These are phyloP conservation scores for Drosophila tropicalis DNA, from an alignment of 1,140 invertebrate species.

Conservation along the genomic window DNA sequence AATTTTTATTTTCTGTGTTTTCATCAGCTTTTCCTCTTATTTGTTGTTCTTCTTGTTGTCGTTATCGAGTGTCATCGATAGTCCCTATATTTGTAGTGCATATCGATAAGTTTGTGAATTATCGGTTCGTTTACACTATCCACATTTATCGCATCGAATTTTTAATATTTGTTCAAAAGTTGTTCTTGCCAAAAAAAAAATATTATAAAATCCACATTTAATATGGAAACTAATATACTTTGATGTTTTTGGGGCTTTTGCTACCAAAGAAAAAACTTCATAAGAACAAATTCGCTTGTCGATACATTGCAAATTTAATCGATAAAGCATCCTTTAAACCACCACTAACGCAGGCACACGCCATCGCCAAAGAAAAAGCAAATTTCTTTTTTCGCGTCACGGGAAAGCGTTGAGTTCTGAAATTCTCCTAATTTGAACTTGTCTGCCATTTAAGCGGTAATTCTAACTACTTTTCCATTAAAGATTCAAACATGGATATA, in stretches of 20 bases:
- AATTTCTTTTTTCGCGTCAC: constrained; percentile 1
- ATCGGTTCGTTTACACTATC: background rate
- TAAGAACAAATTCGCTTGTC: too few relatives aligned
- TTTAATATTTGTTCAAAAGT: too few relatives aligned
- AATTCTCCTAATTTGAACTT: background rate
- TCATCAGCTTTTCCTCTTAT: background rate
- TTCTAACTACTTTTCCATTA: background rate
- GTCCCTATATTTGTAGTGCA: background rate
- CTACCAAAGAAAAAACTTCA: too few relatives aligned
- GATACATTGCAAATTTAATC: background rate
- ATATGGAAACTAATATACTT: background rate
- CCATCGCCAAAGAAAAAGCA: background rate
- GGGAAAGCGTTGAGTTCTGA: background rate
- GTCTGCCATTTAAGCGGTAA: background rate
- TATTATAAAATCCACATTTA: background rate
- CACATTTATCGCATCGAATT: too few relatives aligned
- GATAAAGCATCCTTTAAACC: background rate
- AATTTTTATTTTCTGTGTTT: constrained; percentile 9
- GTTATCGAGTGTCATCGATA: background rate
- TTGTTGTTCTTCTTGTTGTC: constrained; percentile 6
- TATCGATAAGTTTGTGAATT: background rate
- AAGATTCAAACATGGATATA: constrained; percentile 41
- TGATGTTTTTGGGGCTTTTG: too few relatives aligned
- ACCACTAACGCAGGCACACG: background rate
- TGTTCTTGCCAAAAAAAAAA: too few relatives aligned